A percentile compares a stretch with the other conserved stretches of the same genome.
These are phyloP conservation scores for Lepus europaeus DNA, from an alignment of 2,113 vertebrate genomes.

Conservation along the genomic window DNA sequence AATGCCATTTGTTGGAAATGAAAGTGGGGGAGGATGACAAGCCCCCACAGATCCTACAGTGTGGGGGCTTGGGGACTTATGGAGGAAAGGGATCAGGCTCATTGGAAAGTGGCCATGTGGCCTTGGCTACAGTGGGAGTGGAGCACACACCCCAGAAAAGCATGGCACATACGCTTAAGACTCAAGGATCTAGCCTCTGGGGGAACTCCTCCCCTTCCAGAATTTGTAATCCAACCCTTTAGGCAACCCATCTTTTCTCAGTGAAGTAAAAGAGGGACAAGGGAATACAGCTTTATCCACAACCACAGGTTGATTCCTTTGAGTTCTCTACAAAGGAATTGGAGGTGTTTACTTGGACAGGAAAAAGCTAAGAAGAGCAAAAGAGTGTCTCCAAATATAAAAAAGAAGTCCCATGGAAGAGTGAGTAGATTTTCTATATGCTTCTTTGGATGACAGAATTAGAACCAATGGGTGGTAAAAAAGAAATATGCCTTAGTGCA, in stretches of 20 bases:
- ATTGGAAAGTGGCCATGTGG: neutral
- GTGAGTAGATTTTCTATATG: neutral
- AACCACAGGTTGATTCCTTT: neutral
- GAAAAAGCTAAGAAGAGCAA: neutral
- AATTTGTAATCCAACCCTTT: neutral
- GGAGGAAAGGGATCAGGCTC: neutral
- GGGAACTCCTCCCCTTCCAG: neutral
- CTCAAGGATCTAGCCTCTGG: neutral
- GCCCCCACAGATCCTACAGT: neutral
- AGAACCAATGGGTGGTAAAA: neutral
- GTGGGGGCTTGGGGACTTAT: neutral
- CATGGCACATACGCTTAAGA: neutral
- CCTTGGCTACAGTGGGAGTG: neutral
- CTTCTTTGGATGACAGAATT: constrained; percentile 22
- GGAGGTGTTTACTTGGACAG: neutral
- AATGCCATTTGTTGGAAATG: neutral
- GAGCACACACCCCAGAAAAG: neutral
- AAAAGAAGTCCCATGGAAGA: neutral
- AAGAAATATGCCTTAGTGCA: neutral
- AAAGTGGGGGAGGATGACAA: neutral
- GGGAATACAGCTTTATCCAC: neutral
- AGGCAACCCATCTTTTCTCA: neutral
- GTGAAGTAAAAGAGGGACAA: neutral
- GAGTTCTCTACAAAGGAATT: neutral
- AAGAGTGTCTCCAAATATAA: neutral